Conservation (phyloP, 2,888 invertebrate genomes). For the Lomographa bimaculata region DNA sequence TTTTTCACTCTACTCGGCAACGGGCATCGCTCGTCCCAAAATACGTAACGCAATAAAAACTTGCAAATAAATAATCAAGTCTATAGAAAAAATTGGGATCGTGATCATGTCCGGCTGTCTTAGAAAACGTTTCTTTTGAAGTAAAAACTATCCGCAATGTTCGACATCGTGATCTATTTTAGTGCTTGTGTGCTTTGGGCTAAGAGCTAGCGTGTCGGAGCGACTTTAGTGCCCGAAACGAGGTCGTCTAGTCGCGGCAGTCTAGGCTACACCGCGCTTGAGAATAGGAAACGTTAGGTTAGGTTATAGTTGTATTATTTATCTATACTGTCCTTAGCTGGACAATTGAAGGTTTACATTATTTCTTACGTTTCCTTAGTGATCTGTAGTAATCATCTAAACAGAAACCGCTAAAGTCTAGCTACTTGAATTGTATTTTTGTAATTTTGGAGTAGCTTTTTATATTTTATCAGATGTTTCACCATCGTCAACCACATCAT, state of each 20-base stretch:
- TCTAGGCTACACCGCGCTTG: slow-evolving; percentile 30
- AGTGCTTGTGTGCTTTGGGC: slow-evolving; percentile 11
- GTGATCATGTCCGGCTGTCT: slow-evolving; percentile 6
- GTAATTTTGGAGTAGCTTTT: too few relatives aligned
- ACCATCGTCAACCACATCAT: too few relatives aligned
- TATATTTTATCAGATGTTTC: too few relatives aligned
- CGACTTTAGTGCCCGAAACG: slow-evolving; percentile 23
- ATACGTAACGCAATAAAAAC: slow-evolving; percentile 6
- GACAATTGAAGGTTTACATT: too few relatives aligned
- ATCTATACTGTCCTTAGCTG: too few relatives aligned
- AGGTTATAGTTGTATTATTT: too few relatives aligned
- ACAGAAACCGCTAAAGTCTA: too few relatives aligned
- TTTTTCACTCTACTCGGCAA: background rate
- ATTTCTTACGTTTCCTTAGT: too few relatives aligned
- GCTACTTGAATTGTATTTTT: too few relatives aligned
- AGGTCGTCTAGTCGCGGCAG: slow-evolving; percentile 37
- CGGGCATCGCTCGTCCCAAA: slow-evolving; percentile 4
- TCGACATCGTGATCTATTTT: slow-evolving; percentile 16
- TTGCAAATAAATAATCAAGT: slow-evolving; percentile 14
- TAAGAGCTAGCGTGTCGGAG: slow-evolving; percentile 20
- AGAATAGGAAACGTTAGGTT: slow-evolving; percentile 13
- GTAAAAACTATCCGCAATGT: slow-evolving; percentile 4
- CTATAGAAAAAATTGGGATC: slow-evolving; percentile 1
- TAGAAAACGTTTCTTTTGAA: slow-evolving; percentile 11
- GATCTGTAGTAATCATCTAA: too few relatives aligned